phyloP scores from a whole-genome alignment of 1,140 invertebrate species.

The Wiebesia pumilae region DNA sequence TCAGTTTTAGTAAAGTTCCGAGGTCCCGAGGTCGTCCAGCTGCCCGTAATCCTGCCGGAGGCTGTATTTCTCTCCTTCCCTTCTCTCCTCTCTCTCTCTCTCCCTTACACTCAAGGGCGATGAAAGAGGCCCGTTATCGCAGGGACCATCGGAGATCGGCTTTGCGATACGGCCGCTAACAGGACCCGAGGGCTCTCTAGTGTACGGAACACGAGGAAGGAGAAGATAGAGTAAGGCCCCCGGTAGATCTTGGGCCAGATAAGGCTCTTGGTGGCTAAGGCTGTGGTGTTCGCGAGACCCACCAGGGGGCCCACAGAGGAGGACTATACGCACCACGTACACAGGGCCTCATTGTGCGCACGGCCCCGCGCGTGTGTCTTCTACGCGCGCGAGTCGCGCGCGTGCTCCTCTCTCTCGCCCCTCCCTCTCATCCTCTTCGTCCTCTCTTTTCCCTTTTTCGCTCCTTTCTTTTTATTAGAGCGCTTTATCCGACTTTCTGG shows the following conservation, averaged over 20 bases:
- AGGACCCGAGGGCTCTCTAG: constrained; percentile 62
- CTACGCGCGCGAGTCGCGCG: constrained; percentile 39
- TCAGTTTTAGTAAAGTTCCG: constrained; percentile 60
- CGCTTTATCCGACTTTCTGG: constrained; percentile 21
- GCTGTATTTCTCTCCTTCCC: constrained; percentile 35
- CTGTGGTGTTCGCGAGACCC: constrained; percentile 64
- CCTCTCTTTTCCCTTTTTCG: not conserved
- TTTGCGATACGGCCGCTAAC: constrained; percentile 66
- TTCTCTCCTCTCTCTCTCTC: constrained; percentile 17
- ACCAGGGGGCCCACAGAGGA: constrained; percentile 62
- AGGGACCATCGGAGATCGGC: constrained; percentile 65
- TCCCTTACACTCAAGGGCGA: constrained; percentile 55
- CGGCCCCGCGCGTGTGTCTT: not conserved
- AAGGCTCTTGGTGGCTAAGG: constrained; percentile 55
- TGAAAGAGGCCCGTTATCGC: constrained; percentile 67
- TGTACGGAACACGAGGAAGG: not conserved
- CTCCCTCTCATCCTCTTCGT: not conserved
- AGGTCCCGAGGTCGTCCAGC: constrained; percentile 60
- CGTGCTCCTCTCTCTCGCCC: constrained; percentile 22
- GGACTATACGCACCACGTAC: not conserved
- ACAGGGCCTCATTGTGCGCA: constrained; percentile 26
- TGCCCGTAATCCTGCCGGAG: constrained; percentile 64
- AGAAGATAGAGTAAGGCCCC: not conserved
- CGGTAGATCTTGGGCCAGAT: constrained; percentile 61
- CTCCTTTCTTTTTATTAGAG: constrained; percentile 47